A percentile compares a stretch with the other conserved stretches of the same genome.
These are phyloP conservation scores for Prenolepis imparis DNA, from an alignment of 2,888 invertebrate species.

Conservation along the genomic window DNA sequence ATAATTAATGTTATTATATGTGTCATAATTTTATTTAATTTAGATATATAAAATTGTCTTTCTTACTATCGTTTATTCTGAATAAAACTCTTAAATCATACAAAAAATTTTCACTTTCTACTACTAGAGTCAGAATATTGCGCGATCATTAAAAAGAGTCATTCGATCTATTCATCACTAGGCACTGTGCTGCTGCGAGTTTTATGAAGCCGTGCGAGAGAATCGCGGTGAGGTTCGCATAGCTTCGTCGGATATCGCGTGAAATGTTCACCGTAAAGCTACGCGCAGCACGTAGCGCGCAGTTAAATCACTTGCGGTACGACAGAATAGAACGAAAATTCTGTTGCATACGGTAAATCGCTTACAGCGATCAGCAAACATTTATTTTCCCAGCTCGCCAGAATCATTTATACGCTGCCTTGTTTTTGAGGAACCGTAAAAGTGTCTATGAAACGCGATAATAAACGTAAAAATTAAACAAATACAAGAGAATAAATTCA, in stretches of 20 bases:
- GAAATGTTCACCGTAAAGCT: constrained; percentile 46
- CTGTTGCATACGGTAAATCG: constrained; percentile 52
- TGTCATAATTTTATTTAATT: background rate
- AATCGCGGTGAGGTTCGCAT: constrained; percentile 35
- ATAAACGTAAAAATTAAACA: background rate
- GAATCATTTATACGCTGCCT: constrained; percentile 11
- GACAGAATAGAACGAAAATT: constrained; percentile 43
- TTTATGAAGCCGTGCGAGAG: constrained; percentile 54
- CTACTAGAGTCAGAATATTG: background rate
- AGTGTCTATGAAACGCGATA: background rate
- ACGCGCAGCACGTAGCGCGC: constrained; percentile 37
- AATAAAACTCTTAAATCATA: background rate
- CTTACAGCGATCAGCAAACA: constrained; percentile 43
- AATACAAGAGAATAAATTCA: constrained; percentile 4
- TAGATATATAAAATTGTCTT: background rate
- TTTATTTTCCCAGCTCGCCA: constrained; percentile 39
- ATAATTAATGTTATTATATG: background rate
- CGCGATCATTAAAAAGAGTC: constrained; percentile 15
- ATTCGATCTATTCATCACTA: constrained; percentile 44
- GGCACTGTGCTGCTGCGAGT: constrained; percentile 14
- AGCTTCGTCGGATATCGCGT: constrained; percentile 50
- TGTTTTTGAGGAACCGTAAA: background rate
- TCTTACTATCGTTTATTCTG: background rate
- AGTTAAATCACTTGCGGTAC: constrained; percentile 48
- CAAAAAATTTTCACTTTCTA: background rate